Conservation (phyloP, 2,797 vertebrate genomes). For the Bufotes viridis region DNA sequence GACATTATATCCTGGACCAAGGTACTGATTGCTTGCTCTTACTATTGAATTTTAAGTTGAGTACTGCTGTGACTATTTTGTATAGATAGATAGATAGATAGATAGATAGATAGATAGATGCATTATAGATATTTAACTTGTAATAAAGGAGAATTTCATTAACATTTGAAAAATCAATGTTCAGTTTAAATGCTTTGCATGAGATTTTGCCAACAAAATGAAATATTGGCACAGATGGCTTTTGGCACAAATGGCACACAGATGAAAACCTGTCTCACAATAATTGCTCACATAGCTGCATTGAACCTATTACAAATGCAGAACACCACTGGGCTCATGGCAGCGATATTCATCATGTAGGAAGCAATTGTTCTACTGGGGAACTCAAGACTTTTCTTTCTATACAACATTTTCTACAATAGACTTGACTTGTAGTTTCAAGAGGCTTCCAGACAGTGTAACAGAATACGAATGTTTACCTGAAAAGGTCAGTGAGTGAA, state of each 20-base stretch:
- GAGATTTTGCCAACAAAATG: slow-evolving; percentile 43
- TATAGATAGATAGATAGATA: neutral
- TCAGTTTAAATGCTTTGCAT: slow-evolving; percentile 31
- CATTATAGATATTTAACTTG: neutral
- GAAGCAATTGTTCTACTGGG: slow-evolving; percentile 43
- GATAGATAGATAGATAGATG: neutral
- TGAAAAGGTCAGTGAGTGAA: slow-evolving; percentile 31
- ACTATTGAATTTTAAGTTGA: too few species aligned
- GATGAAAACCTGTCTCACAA: slow-evolving; percentile 44
- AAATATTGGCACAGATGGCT: slow-evolving; percentile 48
- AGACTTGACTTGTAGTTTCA: slow-evolving; percentile 30
- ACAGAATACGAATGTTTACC: slow-evolving; percentile 35
- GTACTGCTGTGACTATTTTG: too few species aligned
- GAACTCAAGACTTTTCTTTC: slow-evolving; percentile 15
- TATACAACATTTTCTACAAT: slow-evolving; percentile 15
- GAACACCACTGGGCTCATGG: slow-evolving; percentile 44
- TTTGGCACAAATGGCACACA: slow-evolving; percentile 44
- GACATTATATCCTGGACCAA: too few species aligned
- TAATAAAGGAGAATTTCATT: neutral
- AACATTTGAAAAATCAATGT: slow-evolving; percentile 29
- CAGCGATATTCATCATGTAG: slow-evolving; percentile 35
- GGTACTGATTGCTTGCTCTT: too few species aligned
- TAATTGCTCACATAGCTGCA: slow-evolving; percentile 45
- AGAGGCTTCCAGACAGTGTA: slow-evolving; percentile 13
- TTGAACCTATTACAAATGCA: slow-evolving; percentile 43